Evolutionary conservation across 2,888 invertebrate species (phyloP).

Genomic region (Ornithoptera priamus): DNA sequence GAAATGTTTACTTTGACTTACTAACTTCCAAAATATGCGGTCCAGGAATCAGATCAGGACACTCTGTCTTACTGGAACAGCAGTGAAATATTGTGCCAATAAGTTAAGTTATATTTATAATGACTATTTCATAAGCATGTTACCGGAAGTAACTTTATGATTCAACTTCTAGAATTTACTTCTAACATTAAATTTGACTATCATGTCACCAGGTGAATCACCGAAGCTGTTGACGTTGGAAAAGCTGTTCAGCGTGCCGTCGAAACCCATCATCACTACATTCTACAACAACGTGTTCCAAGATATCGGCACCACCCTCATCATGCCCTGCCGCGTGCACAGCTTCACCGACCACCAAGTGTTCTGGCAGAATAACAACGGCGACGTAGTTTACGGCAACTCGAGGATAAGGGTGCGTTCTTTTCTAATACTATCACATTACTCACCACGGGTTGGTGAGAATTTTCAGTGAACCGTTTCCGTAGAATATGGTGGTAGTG

Average conservation of each 20-base stretch:
- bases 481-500: too few relatives aligned
- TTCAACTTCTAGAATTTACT: too few relatives aligned
- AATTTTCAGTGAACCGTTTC: neutral
- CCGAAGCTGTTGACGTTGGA: conserved; percentile 57
- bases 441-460: conserved; percentile 2
- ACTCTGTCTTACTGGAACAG: too few relatives aligned
- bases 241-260: conserved; percentile 61
- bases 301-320: conserved; percentile 79
- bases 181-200: neutral
- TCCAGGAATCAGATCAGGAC: too few relatives aligned
- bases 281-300: conserved; percentile 78
- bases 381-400: conserved; percentile 74
- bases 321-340: conserved; percentile 85
- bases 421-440: too few relatives aligned
- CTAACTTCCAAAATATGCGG: too few relatives aligned
- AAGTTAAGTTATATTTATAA: too few relatives aligned
- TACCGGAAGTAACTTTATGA: too few relatives aligned
- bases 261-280: conserved; percentile 76
- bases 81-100: too few relatives aligned
- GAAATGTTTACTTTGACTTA: too few relatives aligned
- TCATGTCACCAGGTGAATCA: conserved; percentile 43
- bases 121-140: too few relatives aligned
- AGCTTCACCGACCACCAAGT: conserved; percentile 82
- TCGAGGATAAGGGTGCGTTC: conserved; percentile 67
- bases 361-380: conserved; percentile 83